Base-by-base conservation (phyloP, 2,113 vertebrate species). In the Sterrhoptilus dennistouni region DNA sequence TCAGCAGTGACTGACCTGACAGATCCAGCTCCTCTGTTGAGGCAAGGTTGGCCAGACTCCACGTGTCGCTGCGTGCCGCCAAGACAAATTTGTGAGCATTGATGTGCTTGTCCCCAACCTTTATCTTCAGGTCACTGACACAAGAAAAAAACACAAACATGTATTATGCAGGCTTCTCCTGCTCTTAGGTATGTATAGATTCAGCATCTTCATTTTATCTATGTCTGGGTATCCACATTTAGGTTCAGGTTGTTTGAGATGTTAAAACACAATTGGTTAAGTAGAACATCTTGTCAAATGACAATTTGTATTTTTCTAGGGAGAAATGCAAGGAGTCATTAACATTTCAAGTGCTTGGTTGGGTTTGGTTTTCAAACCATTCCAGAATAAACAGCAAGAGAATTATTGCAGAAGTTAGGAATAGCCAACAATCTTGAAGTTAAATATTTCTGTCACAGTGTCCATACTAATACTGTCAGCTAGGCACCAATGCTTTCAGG, bases 21-120 rank as follows among this genome's bases (percentile, higher is more conserved):
- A 99, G 98, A 97, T 99, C 99, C 96, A 99, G 97, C 95, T 99
- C 99, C 63, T 98, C 94, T 22, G 98, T 98, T 33, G 99, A 98
- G 69, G 98, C 98, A 84, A 99, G 95, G 97, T 96, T 99, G 94
- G 98, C 95, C 79, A 99, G 98, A 85, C 99, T 99, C 99, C 99
- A 99, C 33, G 95, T 90, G 47, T 99, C 99, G 45, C 98, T 99
- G 83, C 99, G 99, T 12, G 99, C 99, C 5, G 99, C 99, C 98
- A 99, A 95, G 52, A 99, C 99, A 97, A 99, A 99, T 97, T 99
- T 99, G 96, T 99, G 99, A 90, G 99, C 99, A 11, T 66, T 97
- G 94, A 99, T 97, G 70, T 65, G 89, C 80, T 97, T 97, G 79
- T 97, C 98, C 57, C 98, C 98, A 70, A 99, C 98, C 92, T 99